Evolutionary conservation across 2,888 invertebrate genomes (phyloP).

Genomic region (Boloria euphrosyne): DNA sequence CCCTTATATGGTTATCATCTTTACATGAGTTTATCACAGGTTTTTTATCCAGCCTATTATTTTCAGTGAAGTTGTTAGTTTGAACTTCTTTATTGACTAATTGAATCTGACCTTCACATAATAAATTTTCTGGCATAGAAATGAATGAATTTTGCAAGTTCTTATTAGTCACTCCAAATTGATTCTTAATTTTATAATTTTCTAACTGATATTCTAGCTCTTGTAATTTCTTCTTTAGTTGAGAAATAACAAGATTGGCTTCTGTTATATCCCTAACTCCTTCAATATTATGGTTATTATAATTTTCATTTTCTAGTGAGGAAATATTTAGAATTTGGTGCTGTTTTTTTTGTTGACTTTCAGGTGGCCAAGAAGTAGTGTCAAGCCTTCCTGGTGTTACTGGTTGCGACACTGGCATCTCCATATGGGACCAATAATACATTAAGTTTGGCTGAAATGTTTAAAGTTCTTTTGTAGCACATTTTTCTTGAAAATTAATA

Average conservation of each 20-base stretch:
- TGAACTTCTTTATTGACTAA: conserved; percentile 64
- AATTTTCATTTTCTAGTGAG: conserved; percentile 53
- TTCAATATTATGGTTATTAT: conserved; percentile 66
- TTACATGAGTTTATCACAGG: conserved; percentile 74
- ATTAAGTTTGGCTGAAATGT: conserved; percentile 90
- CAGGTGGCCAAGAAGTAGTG: conserved; percentile 88
- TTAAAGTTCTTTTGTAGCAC: not conserved
- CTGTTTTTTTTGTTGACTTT: conserved; percentile 51
- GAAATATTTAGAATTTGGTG: conserved; percentile 51
- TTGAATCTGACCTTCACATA: conserved; percentile 54
- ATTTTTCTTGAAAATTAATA: not conserved
- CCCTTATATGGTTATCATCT: conserved; percentile 64
- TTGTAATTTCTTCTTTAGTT: conserved; percentile 64
- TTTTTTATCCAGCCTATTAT: conserved; percentile 61
- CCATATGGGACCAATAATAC: conserved; percentile 95
- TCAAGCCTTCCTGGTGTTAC: conserved; percentile 89
- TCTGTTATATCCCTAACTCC: conserved; percentile 67
- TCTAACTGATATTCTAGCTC: conserved; percentile 70
- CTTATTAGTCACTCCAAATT: conserved; percentile 65
- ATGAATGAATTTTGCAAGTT: conserved; percentile 60
- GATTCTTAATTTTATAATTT: conserved; percentile 62
- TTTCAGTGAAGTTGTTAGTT: conserved; percentile 54
- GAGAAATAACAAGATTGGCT: conserved; percentile 66
- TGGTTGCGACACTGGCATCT: conserved; percentile 85
- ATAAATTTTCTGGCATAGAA: conserved; percentile 50